A percentile compares a stretch with the other conserved stretches of the same genome.
These are phyloP conservation scores for Selene dorsalis DNA, from an alignment of 2,797 vertebrate species.

Conservation along the genomic window DNA sequence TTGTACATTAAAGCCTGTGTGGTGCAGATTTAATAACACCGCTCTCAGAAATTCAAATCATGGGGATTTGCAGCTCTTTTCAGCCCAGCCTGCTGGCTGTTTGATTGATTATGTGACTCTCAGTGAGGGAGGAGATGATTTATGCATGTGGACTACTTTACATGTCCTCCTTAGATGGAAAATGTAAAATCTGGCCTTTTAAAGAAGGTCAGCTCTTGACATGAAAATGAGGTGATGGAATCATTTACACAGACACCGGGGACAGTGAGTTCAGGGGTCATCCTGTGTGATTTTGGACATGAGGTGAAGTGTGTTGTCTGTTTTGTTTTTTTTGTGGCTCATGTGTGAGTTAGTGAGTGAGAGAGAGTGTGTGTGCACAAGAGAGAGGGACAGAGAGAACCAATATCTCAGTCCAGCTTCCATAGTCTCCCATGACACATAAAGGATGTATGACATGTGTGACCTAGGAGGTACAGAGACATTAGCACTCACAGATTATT, in stretches of 20 bases:
- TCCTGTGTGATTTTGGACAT: conserved; percentile 21
- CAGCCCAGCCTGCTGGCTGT: conserved; percentile 13
- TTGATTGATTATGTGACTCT: conserved; percentile 62
- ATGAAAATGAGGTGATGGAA: conserved; percentile 24
- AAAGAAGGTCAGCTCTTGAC: conserved; percentile 37
- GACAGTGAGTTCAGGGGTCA: conserved; percentile 37
- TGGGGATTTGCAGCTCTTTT: conserved; percentile 22
- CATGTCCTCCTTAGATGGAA: conserved; percentile 37
- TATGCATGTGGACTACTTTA: conserved; percentile 31
- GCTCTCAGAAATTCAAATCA: conserved; percentile 36
- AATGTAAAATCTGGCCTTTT: conserved; percentile 58
- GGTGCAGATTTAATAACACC: not conserved
- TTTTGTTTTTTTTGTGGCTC: no score
- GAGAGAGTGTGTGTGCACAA: not conserved
- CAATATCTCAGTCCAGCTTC: conserved; percentile 12
- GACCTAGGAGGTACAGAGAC: conserved; percentile 53
- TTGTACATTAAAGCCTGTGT: conserved; percentile 10
- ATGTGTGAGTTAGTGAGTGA: not conserved
- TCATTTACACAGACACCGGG: conserved; percentile 7
- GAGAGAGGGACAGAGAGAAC: not conserved
- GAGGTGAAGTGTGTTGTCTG: not conserved
- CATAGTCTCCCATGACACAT: conserved; percentile 12
- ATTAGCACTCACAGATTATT: conserved; percentile 48
- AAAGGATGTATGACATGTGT: conserved; percentile 37
- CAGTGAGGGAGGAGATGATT: conserved; percentile 28